Evolutionary conservation across 2,888 invertebrate species (phyloP).

Genomic region (Kryphioiulus occultus): DNA sequence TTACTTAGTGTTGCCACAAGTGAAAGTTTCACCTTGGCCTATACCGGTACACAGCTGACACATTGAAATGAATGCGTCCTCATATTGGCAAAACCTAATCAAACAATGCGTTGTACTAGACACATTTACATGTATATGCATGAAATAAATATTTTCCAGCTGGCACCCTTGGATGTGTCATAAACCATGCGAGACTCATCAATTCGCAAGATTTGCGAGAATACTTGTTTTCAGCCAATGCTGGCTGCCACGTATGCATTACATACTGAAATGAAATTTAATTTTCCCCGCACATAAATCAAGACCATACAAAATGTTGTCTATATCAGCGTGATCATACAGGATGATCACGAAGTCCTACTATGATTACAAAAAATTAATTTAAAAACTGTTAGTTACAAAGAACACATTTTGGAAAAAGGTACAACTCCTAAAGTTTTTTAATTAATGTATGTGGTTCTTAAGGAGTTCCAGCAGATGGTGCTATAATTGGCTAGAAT

Average conservation of each 20-base stretch:
- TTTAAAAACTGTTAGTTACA: too few species aligned
- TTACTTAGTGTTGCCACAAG: not conserved
- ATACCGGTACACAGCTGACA: not conserved
- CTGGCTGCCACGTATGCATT: not conserved
- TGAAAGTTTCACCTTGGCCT: constrained; percentile 16
- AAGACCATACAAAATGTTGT: too few species aligned
- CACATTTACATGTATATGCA: constrained; percentile 3
- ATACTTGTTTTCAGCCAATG: not conserved
- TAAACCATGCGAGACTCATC: not conserved
- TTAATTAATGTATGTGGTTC: too few species aligned
- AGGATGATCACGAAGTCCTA: too few species aligned
- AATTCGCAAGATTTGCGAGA: not conserved
- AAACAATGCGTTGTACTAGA: not conserved
- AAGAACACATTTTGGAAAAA: too few species aligned
- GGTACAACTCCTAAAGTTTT: too few species aligned
- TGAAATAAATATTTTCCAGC: not conserved
- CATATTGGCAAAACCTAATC: not conserved
- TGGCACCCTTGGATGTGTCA: constrained; percentile 30
- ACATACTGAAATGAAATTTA: not conserved
- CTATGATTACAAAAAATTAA: too few species aligned
- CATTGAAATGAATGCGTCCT: not conserved
- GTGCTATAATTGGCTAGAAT: too few species aligned
- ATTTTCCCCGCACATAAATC: not conserved
- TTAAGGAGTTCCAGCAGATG: too few species aligned
- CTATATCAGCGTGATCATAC: too few species aligned